These are phyloP conservation scores for Labeo rohita DNA, from an alignment of 2,113 vertebrate species.

Conservation along the genomic window DNA sequence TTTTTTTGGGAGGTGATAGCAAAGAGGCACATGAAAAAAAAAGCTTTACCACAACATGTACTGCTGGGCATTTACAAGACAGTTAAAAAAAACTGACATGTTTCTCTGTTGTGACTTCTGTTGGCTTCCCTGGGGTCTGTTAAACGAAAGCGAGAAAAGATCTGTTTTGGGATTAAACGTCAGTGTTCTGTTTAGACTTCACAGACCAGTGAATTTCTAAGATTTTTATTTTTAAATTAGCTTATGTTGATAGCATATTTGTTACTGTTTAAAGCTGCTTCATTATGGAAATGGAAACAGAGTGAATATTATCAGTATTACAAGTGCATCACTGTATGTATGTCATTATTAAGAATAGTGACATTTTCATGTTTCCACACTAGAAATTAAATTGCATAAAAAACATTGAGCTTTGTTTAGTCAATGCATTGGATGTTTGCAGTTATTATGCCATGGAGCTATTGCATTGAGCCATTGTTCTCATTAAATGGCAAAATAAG, in stretches of 20 bases:
- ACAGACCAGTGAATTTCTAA: background rate
- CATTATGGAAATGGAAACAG: background rate
- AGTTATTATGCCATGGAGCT: background rate
- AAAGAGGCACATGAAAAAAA: slow-evolving; percentile 24
- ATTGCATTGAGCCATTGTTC: background rate
- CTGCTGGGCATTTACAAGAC: background rate
- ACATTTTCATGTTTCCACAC: background rate
- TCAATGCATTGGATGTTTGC: slow-evolving; percentile 1
- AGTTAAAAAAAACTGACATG: background rate
- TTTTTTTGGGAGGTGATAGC: slow-evolving; percentile 6
- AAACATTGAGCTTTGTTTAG: background rate
- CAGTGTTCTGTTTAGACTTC: slow-evolving; percentile 18
- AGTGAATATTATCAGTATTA: too few species aligned
- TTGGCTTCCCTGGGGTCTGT: slow-evolving; percentile 1
- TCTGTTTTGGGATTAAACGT: background rate
- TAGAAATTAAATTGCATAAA: background rate
- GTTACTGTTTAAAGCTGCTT: background rate
- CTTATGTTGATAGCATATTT: background rate
- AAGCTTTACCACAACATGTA: slow-evolving; percentile 9
- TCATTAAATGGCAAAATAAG: background rate
- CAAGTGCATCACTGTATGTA: background rate
- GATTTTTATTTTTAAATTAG: background rate
- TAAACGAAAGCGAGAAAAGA: background rate
- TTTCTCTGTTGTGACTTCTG: background rate
- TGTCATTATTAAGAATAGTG: background rate